Percentiles rank a stretch among this genome's conserved stretches.
These are phyloP conservation scores for Dioctria rufipes DNA, from an alignment of 2,888 invertebrate species.

Conservation along the genomic window DNA sequence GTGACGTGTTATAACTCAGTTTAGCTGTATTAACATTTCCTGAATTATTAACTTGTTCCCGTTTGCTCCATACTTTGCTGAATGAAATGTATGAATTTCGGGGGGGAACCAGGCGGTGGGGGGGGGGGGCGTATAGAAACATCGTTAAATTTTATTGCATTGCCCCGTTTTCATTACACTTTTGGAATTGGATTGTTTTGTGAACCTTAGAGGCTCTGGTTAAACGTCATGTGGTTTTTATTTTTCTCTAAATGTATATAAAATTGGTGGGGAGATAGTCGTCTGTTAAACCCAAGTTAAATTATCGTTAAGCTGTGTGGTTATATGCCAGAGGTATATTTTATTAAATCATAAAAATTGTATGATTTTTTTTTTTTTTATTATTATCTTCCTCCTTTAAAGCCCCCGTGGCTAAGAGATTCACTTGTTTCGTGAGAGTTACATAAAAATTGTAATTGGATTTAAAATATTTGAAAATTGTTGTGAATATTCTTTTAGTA, in stretches of 20 bases:
- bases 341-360: no score
- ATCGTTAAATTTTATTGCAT: slow-evolving; percentile 45
- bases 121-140: neutral
- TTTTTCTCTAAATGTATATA: neutral
- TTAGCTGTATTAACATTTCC: slow-evolving; percentile 50
- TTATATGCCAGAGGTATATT: no score
- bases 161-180: neutral
- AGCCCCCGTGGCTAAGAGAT: no score
- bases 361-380: no score
- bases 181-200: neutral
- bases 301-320: no score
- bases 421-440: no score
- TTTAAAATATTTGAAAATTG: no score
- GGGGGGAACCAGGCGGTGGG: neutral
- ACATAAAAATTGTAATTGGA: no score
- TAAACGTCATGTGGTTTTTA: slow-evolving; percentile 2
- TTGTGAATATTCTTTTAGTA: no score
- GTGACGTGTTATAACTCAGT: slow-evolving; percentile 52
- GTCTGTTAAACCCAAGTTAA: no score
- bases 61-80: neutral
- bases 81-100: neutral
- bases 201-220: neutral
- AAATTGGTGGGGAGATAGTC: no score
- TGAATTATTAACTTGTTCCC: slow-evolving; percentile 50
- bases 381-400: no score